These are phyloP conservation scores for Sigmodon hispidus DNA, from an alignment of 2,113 vertebrate species.

Conservation along the genomic window DNA sequence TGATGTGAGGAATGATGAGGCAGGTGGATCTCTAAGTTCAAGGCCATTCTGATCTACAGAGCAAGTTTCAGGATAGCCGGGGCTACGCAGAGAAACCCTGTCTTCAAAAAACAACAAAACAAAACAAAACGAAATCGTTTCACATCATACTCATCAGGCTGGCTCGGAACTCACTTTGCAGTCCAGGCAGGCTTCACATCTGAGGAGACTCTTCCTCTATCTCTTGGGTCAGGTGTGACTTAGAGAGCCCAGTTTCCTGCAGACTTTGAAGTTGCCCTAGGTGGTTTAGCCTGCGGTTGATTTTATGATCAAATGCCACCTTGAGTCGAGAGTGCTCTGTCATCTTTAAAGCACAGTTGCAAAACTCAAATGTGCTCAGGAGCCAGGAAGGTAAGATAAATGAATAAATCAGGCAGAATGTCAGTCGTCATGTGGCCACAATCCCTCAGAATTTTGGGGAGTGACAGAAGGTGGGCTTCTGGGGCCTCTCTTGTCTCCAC, in stretches of 20 bases:
- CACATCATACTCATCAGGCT: neutral
- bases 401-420: neutral
- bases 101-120: neutral
- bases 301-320: neutral
- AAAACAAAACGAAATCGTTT: fast-evolving
- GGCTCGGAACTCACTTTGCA: neutral
- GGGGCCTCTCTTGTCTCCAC: neutral
- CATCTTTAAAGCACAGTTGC: neutral
- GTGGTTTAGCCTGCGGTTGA: neutral
- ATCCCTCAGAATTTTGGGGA: neutral
- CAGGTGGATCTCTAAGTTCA: neutral
- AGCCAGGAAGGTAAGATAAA: neutral
- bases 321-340: neutral
- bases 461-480: neutral
- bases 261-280: neutral
- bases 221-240: neutral
- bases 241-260: neutral
- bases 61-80: neutral
- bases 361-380: neutral
- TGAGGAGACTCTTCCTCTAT: neutral
- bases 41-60: neutral
- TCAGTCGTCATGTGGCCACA: fast-evolving
- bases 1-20: neutral
- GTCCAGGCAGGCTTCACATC: too few species aligned
- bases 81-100: neutral